These are phyloP conservation scores for Sylvietta virens DNA, from an alignment of 2,113 vertebrate genomes.

Conservation along the genomic window DNA sequence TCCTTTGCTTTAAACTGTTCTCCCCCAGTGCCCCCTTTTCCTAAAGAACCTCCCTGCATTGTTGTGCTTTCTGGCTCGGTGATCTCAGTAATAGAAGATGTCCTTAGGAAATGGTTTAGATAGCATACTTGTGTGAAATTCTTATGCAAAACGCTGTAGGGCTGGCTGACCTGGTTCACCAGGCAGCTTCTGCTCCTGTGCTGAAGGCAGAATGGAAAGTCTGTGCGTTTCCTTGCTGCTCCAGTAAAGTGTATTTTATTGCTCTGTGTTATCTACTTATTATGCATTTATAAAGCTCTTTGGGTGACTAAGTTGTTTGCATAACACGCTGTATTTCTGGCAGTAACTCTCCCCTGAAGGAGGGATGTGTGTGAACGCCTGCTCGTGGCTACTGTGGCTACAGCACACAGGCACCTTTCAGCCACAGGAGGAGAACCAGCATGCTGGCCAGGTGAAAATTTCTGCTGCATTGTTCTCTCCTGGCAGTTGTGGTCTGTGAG, in stretches of 20 bases:
- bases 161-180: background rate
- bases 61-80: slow-evolving; percentile 44
- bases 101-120: slow-evolving; percentile 42
- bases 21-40: background rate
- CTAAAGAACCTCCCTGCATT: background rate
- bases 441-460: background rate
- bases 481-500: background rate
- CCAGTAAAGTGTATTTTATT: background rate
- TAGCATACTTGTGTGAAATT: slow-evolving; percentile 24
- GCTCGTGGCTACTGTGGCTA: background rate
- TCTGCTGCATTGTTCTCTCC: background rate
- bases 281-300: background rate
- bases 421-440: background rate
- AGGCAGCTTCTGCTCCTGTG: background rate
- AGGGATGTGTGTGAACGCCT: background rate
- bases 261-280: background rate
- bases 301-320: background rate
- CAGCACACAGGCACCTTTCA: background rate
- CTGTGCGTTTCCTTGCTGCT: background rate
- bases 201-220: background rate
- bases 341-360: background rate
- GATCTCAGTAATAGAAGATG: slow-evolving; percentile 40
- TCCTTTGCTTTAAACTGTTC: background rate
- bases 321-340: background rate
- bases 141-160: slow-evolving; percentile 12